These are phyloP conservation scores for Charadrius vociferus DNA, from an alignment of 2,113 vertebrate genomes.

Conservation along the genomic window DNA sequence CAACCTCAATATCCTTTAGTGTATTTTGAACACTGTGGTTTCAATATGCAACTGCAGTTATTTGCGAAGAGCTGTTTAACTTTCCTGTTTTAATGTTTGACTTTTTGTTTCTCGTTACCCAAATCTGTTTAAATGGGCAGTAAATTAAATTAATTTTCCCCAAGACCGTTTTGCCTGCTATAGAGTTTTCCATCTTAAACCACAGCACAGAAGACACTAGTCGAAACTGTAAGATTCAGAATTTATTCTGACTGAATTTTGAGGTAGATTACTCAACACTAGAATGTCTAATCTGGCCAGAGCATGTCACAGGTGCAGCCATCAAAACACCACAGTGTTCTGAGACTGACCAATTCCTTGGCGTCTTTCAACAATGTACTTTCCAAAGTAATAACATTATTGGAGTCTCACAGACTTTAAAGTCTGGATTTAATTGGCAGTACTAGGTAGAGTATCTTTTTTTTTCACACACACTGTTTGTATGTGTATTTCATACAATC, in stretches of 20 bases:
- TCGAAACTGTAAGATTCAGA: background rate
- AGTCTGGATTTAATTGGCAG: background rate
- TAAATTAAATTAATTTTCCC: background rate
- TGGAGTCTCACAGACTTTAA: background rate
- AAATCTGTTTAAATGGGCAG: background rate
- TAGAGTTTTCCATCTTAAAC: background rate
- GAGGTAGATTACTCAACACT: background rate
- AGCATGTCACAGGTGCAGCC: background rate
- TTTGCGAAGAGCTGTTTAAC: background rate
- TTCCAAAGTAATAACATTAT: background rate
- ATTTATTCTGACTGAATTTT: background rate
- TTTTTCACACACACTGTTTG: background rate
- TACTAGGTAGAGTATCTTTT: no score
- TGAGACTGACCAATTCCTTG: background rate
- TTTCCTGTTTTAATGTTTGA: background rate
- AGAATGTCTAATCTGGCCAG: background rate
- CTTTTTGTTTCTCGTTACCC: background rate
- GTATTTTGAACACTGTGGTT: background rate
- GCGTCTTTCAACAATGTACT: background rate
- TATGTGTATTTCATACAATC: background rate
- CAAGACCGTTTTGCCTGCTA: background rate
- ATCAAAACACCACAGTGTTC: background rate
- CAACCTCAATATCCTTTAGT: background rate
- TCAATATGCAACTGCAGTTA: background rate
- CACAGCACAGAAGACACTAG: background rate